Base-by-base conservation (phyloP, 2,888 invertebrate genomes). In the Cryptophagus acutangulus region DNA sequence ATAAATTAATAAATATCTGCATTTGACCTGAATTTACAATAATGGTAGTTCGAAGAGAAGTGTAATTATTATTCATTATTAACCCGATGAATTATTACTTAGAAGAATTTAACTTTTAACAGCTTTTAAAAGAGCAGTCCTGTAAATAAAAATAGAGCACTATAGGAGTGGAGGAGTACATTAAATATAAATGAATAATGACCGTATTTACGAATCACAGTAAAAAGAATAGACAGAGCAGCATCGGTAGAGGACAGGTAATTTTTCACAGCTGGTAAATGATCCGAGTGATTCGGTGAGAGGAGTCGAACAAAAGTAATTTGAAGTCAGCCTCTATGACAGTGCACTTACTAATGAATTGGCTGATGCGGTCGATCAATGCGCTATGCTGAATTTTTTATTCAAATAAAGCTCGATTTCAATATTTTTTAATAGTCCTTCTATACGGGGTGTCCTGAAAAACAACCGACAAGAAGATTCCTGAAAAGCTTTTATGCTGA, bases 191-290 rank as follows among this genome's bases (percentile, higher is more conserved):
- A 54, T 51, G 52, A 57, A 48, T 54, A 54, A 57, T 54, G 51
- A 50, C 40, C 44, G 49, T 55, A 55, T 57, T 55, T 57, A 50
- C 51, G 55, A 55, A 55, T 55, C 54, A 52, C 46, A 38, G 50
- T 43, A 29, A 46, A 49, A 43, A 43, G 47, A 39, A 10, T 31
- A 47, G n/a, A n/a, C n/a, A n/a, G n/a, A n/a, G n/a, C 38, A 18
- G 37, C 46, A 43, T 44, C 46, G 38, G 48, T 49, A 49, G 43
- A 50, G 48, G 54, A 51, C 54, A 55, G 53, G 55, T 57, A 47
- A 58, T 58, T 58, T 58, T 58, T 58, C 57, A 57, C 52, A 48
- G 42, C 43, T 54, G 52, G 51, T 54, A 58, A 58, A 58, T 58
- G 58, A 57, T 58, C 54, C 58, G 55, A 48, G 55, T 57, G 55